phyloP scores from a whole-genome alignment of 1,140 invertebrate genomes.

The Phocides pigmalion region DNA sequence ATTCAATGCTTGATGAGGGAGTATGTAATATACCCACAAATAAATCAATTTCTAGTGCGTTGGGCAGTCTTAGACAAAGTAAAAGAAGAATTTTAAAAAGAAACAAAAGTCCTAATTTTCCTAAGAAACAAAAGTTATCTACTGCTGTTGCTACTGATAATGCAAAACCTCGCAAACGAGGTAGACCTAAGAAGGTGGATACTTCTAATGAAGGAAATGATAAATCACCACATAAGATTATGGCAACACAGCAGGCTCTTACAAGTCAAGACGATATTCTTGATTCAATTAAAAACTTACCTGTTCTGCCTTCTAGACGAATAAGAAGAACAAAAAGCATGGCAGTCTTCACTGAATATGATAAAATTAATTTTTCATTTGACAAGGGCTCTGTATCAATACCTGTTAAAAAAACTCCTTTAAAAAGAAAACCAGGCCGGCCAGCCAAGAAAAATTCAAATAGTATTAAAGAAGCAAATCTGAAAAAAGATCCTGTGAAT shows the following conservation, averaged over 20 bases:
- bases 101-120: constrained; percentile 18
- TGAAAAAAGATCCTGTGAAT: constrained; percentile 19
- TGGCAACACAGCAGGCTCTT: not conserved
- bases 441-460: not conserved
- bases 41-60: not conserved
- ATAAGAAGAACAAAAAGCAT: not conserved
- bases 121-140: not conserved
- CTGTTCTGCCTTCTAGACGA: not conserved
- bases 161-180: constrained; percentile 5
- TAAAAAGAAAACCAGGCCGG: not conserved
- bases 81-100: constrained; percentile 15
- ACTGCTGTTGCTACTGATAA: not conserved
- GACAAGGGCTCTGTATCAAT: not conserved
- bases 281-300: not conserved
- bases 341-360: not conserved
- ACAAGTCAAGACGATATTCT: not conserved
- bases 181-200: constrained; percentile 15
- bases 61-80: not conserved
- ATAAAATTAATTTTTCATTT: not conserved
- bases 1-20: not conserved
- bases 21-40: not conserved
- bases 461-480: constrained; percentile 32
- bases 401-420: not conserved
- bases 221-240: constrained; percentile 4
- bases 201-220: constrained; percentile 1